Conservation (phyloP, 1,140 invertebrate genomes). For the Proctacanthus coquilletti region DNA sequence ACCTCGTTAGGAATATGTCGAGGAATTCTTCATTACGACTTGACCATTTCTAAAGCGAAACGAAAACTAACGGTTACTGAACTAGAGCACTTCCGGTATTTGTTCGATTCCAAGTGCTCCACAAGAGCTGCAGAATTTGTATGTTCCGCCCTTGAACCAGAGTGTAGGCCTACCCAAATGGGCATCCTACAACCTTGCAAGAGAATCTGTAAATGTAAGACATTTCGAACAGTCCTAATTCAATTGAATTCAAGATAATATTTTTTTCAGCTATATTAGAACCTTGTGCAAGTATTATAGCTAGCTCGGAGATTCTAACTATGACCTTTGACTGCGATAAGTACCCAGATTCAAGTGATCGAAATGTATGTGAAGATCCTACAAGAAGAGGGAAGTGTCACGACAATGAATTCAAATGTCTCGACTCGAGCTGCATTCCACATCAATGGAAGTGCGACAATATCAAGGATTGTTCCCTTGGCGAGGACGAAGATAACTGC, state of each 20-base stretch:
- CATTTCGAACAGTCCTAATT: not conserved
- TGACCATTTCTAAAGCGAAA: conserved; percentile 31
- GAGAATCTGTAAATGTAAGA: conserved; percentile 45
- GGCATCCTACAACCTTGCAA: conserved; percentile 41
- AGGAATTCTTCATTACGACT: conserved; percentile 44
- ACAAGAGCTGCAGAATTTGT: conserved; percentile 40
- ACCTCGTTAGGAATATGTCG: conserved; percentile 33
- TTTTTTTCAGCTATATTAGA: conserved; percentile 35
- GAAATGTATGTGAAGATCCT: conserved; percentile 29
- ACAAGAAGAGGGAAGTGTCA: conserved; percentile 33
- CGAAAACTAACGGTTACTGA: conserved; percentile 12
- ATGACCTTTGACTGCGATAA: conserved; percentile 40
- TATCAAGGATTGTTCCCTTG: conserved; percentile 42
- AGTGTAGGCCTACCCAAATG: conserved; percentile 40
- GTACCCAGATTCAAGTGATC: conserved; percentile 37
- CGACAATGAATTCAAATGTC: conserved; percentile 41
- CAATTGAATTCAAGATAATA: not conserved
- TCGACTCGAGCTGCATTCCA: conserved; percentile 45
- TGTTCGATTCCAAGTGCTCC: conserved; percentile 45
- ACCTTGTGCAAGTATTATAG: conserved; percentile 42
- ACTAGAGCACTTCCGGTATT: conserved; percentile 21
- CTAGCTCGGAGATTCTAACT: conserved; percentile 33
- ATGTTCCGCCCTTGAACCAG: conserved; percentile 47
- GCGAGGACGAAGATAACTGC: conserved; percentile 48
- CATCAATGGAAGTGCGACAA: conserved; percentile 48